These are phyloP conservation scores for Aphelenchoides bicaudatus DNA, from an alignment of 2,888 invertebrate species.

Conservation along the genomic window DNA sequence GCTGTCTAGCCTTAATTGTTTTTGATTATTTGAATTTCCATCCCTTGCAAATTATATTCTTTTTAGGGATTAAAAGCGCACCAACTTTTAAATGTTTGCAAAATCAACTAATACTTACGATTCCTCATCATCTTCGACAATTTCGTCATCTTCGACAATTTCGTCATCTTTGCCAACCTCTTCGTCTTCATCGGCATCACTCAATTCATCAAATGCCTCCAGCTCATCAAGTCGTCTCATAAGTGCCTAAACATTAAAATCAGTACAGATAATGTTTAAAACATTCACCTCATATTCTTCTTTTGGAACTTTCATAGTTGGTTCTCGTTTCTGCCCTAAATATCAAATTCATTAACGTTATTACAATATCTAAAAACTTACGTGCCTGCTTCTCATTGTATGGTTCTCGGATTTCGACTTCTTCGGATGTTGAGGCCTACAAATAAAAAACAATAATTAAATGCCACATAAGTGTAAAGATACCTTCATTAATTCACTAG, in stretches of 20 bases:
- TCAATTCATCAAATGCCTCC: slow-evolving; percentile 2
- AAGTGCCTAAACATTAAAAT: slow-evolving; percentile 10
- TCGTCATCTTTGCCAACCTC: slow-evolving; percentile 11
- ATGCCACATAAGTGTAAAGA: too few relatives aligned
- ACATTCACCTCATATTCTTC: not conserved
- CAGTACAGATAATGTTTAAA: not conserved
- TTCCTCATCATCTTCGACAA: slow-evolving; percentile 12
- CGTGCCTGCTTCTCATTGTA: slow-evolving; percentile 13
- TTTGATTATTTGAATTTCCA: too few relatives aligned
- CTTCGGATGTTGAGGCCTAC: slow-evolving; percentile 5
- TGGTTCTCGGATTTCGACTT: slow-evolving; percentile 18
- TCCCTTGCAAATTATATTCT: not conserved
- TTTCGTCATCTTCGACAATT: slow-evolving; percentile 14
- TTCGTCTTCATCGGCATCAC: slow-evolving; percentile 14
- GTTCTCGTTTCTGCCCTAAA: slow-evolving; percentile 12
- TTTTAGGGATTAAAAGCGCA: too few relatives aligned
- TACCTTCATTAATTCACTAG: slow-evolving; percentile 8
- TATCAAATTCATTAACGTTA: not conserved
- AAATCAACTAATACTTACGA: slow-evolving; percentile 8
- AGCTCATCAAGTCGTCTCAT: slow-evolving; percentile 19
- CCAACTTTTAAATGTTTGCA: too few relatives aligned
- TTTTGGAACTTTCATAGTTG: not conserved
- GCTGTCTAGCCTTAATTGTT: too few relatives aligned
- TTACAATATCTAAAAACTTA: not conserved
- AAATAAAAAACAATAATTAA: not conserved